These are phyloP conservation scores for Trogon surrucura DNA, from an alignment of 2,113 vertebrate genomes.

Conservation along the genomic window DNA sequence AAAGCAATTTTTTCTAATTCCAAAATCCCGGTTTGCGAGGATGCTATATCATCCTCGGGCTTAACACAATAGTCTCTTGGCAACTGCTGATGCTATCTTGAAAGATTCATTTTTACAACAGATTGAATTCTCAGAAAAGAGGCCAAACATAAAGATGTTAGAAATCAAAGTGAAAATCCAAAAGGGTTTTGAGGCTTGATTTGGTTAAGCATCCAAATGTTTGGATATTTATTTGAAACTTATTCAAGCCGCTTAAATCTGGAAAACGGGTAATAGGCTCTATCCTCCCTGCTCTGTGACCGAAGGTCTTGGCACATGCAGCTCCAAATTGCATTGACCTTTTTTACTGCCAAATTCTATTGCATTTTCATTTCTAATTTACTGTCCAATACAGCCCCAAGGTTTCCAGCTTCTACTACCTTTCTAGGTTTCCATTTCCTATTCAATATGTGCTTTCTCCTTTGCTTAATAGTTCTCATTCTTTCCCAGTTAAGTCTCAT, in stretches of 20 bases:
- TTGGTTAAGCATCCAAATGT: slow-evolving; percentile 59
- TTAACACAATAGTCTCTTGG: slow-evolving; percentile 42
- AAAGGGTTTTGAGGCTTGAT: slow-evolving; percentile 42
- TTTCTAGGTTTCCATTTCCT: slow-evolving; percentile 16
- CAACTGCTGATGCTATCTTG: slow-evolving; percentile 47
- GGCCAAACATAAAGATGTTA: slow-evolving; percentile 59
- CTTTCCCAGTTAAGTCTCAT: not conserved
- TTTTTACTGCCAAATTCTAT: slow-evolving; percentile 67
- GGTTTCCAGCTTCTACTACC: slow-evolving; percentile 18
- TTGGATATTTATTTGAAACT: slow-evolving; percentile 64
- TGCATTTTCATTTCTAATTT: slow-evolving; percentile 67
- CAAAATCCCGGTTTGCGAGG: not conserved
- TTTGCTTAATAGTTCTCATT: not conserved
- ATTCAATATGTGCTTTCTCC: not conserved
- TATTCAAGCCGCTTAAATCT: slow-evolving; percentile 55
- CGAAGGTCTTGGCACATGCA: slow-evolving; percentile 33
- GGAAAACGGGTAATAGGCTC: slow-evolving; percentile 23
- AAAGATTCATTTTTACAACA: slow-evolving; percentile 21
- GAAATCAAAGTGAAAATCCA: slow-evolving; percentile 30
- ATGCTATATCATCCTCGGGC: slow-evolving; percentile 25
- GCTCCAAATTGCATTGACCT: slow-evolving; percentile 65
- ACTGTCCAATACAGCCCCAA: slow-evolving; percentile 46
- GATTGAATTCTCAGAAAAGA: slow-evolving; percentile 54
- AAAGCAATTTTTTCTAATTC: slow-evolving; percentile 20
- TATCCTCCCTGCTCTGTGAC: not conserved